phyloP scores from a whole-genome alignment of 1,140 invertebrate species.

The Drosophila nannoptera region DNA sequence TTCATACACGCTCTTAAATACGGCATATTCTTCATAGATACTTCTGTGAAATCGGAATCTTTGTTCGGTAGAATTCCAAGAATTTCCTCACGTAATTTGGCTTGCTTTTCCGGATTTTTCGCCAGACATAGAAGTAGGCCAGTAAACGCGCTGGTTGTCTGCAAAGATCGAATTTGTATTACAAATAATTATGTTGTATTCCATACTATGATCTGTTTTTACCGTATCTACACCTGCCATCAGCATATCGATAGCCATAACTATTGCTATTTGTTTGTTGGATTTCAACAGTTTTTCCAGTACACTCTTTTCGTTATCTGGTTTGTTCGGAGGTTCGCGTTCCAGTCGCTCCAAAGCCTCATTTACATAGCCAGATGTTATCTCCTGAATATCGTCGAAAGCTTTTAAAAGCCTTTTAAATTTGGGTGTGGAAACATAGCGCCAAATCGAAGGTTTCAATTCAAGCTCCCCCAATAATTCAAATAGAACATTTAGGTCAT shows the following conservation, averaged over 20 bases:
- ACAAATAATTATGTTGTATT: too few relatives aligned
- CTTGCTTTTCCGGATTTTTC: slow-evolving; percentile 86
- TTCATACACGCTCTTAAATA: slow-evolving; percentile 85
- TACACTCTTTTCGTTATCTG: slow-evolving; percentile 68
- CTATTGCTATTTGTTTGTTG: slow-evolving; percentile 79
- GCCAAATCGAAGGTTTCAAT: slow-evolving; percentile 83
- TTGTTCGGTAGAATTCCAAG: slow-evolving; percentile 80
- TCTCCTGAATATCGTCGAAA: slow-evolving; percentile 63
- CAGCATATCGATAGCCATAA: slow-evolving; percentile 79
- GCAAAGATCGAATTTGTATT: not conserved
- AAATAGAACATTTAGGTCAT: slow-evolving; percentile 82
- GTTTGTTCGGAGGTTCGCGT: slow-evolving; percentile 35
- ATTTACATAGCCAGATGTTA: slow-evolving; percentile 46
- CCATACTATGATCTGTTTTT: not conserved
- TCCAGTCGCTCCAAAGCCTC: slow-evolving; percentile 63
- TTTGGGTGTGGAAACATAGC: slow-evolving; percentile 81
- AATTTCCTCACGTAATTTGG: slow-evolving; percentile 86
- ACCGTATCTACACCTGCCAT: slow-evolving; percentile 78
- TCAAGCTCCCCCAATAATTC: slow-evolving; percentile 80
- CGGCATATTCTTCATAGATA: slow-evolving; percentile 81
- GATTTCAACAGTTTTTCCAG: slow-evolving; percentile 79
- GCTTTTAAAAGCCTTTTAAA: slow-evolving; percentile 81
- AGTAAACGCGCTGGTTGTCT: slow-evolving; percentile 55
- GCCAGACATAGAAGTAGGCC: slow-evolving; percentile 80
- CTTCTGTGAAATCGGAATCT: slow-evolving; percentile 80